Percentiles rank a stretch among this genome's conserved stretches.
Conservation (phyloP, 2,797 vertebrate species). For the Emydoidea blandingii region DNA sequence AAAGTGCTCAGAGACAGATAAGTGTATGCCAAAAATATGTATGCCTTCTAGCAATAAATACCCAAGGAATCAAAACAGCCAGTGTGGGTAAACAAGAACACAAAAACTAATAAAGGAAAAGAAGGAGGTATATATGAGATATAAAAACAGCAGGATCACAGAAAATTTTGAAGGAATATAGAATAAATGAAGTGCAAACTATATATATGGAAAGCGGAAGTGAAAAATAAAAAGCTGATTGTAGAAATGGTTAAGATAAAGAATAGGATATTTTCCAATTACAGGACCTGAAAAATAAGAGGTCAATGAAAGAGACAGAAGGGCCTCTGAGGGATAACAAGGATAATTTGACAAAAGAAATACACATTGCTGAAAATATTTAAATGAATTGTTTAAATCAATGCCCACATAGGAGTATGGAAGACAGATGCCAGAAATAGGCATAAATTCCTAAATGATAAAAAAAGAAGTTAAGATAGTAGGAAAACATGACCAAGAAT, state of each 20-base stretch:
- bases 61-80: constrained; percentile 25
- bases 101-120: neutral
- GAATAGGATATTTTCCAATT: constrained; percentile 4
- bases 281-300: constrained; percentile 21
- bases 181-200: neutral
- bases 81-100: constrained; percentile 7
- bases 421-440: neutral
- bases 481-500: neutral
- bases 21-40: neutral
- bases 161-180: neutral
- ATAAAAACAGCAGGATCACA: accelerated
- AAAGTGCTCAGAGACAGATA: neutral
- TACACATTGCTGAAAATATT: neutral
- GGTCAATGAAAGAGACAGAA: neutral
- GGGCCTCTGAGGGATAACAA: neutral
- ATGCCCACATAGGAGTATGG: neutral
- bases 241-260: constrained; percentile 8
- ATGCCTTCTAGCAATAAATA: neutral
- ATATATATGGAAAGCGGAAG: neutral
- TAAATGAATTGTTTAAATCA: constrained; percentile 25
- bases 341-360: constrained; percentile 7
- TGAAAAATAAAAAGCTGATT: neutral
- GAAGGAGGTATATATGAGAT: neutral
- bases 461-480: neutral
- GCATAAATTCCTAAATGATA: neutral